Conservation (phyloP, 1,140 invertebrate species). For the Wiebesia pumilae region DNA sequence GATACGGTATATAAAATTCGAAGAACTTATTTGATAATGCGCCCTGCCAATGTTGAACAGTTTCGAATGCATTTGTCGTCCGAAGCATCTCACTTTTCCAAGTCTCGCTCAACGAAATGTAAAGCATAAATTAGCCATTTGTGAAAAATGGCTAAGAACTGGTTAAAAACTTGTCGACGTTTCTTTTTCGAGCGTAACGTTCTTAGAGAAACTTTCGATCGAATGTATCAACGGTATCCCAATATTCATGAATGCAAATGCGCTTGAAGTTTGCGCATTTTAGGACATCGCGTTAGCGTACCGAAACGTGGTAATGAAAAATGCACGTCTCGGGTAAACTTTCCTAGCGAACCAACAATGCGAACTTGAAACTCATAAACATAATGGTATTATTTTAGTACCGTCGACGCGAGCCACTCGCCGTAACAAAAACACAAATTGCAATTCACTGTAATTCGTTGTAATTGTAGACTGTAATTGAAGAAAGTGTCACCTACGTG, state of each 20-base stretch:
- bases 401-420: background rate
- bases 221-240: background rate
- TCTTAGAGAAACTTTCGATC: background rate
- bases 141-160: background rate
- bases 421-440: too few relatives aligned
- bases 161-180: background rate
- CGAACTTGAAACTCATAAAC: background rate
- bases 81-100: background rate
- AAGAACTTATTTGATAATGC: background rate
- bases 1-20: too few relatives aligned
- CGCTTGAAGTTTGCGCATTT: background rate
- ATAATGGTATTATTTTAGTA: background rate
- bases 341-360: background rate
- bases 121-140: background rate
- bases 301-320: background rate
- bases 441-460: too few relatives aligned
- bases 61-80: background rate
- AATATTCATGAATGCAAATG: background rate
- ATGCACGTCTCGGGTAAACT: background rate
- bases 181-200: background rate
- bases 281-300: background rate
- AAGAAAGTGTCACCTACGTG: too few relatives aligned
- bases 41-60: background rate
- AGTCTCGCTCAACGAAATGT: background rate
- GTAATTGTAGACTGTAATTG: too few relatives aligned